These are phyloP conservation scores for Diceros bicornis DNA, from an alignment of 2,797 vertebrate species.

Conservation along the genomic window DNA sequence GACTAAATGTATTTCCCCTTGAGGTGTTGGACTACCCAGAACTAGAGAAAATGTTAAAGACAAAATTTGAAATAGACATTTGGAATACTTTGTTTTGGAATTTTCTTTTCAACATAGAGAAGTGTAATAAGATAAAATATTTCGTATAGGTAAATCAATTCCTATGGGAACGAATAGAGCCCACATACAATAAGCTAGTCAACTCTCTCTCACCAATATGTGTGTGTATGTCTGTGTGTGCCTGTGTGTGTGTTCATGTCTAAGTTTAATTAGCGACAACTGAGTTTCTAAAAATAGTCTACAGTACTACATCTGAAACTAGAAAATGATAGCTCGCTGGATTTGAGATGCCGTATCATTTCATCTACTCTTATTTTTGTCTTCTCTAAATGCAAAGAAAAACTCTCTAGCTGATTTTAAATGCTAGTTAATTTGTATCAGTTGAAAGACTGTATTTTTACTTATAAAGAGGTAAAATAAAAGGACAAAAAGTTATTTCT, in stretches of 20 bases:
- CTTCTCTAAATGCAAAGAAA: constrained; percentile 2
- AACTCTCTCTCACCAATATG: neutral
- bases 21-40: neutral
- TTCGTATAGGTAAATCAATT: neutral
- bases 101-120: neutral
- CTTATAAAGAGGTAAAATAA: neutral
- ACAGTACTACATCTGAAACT: neutral
- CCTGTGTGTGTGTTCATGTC: neutral
- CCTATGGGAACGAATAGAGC: neutral
- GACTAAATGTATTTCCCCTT: neutral
- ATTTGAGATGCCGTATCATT: neutral
- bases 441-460: neutral
- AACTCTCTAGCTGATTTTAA: neutral
- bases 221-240: neutral
- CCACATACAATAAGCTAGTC: neutral
- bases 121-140: neutral
- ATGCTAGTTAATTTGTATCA: neutral
- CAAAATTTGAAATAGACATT: neutral
- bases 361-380: neutral
- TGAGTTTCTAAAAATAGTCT: neutral
- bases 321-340: neutral
- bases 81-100: neutral
- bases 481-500: neutral
- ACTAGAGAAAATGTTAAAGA: neutral
- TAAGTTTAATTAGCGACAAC: neutral